Base-by-base conservation (phyloP, 2,113 vertebrate genomes). In the Urocolius indicus region DNA sequence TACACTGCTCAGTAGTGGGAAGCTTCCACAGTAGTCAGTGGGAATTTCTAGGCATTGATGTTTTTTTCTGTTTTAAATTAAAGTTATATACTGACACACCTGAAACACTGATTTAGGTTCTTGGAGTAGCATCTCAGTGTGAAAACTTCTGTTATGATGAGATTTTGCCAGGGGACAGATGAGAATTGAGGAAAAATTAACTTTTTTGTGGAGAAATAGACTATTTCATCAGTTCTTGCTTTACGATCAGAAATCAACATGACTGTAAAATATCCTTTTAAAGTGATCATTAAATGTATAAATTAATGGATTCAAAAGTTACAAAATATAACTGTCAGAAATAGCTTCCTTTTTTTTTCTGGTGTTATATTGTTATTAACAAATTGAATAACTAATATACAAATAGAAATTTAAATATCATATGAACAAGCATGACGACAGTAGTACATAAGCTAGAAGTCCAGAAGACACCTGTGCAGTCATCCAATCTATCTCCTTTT, bases 351-450 rank as follows among this genome's bases (percentile, higher is more conserved):
- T 71, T 66, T 36, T 69, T 61, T 78, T 6, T 62, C n/a, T 32
- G 12, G 11, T 46, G 16, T 11, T 84, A 10, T 16, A 22, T 46
- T 67, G 63, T 59, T 59, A 26, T 63, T 36, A 72, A 71, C 43
- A 59, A 46, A 38, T 51, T 26, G 10, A 59, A 36, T 43, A 59
- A 36, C 16, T 68, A 30, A 2, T 26, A 51, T 24, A 20, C 3
- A 87, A 68, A 55, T 8, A 41, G 49, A 74, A 80, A 54, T 6
- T 32, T 9, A 58, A 58, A 23, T 49, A 78, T 55, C 55, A 20
- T 7, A 29, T 0, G 0, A 89, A 12, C 3, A 9, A 57, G 12
- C 4, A 11, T 1, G 2, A 63, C 7, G 9, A 13, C 43, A 15
- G 5, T 19, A 71, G 19, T 27, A 55, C 6, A 1, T 19, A 32